Conservation (phyloP, 2,113 vertebrate species). For the Psilopsiagon aymara region DNA sequence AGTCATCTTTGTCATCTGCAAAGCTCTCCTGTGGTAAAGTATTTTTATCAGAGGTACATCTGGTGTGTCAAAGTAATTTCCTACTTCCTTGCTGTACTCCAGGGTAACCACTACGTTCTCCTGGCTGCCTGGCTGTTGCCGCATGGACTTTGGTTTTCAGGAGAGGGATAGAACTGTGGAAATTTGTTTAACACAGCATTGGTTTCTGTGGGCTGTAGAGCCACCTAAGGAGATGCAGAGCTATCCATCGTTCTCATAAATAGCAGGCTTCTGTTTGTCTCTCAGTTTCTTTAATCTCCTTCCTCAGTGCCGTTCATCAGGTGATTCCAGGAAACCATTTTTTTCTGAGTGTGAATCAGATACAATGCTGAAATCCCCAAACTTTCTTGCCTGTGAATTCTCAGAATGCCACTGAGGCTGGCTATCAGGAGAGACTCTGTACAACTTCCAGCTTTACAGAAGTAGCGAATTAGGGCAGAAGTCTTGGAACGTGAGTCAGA, state of each 20-base stretch:
- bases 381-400: neutral
- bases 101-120: neutral
- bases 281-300: neutral
- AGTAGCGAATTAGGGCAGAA: constrained; percentile 23
- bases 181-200: neutral
- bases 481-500: constrained; percentile 11
- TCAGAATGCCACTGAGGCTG: neutral
- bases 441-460: neutral
- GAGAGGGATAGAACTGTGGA: neutral
- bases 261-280: neutral
- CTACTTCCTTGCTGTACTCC: neutral
- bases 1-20: neutral
- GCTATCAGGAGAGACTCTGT: neutral
- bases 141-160: neutral
- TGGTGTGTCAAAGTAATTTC: neutral
- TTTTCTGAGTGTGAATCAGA: neutral
- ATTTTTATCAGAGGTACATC: neutral
- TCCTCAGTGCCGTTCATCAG: neutral
- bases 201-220: neutral
- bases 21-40: neutral
- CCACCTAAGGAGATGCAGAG: neutral
- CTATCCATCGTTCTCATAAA: neutral
- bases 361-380: neutral
- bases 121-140: neutral
- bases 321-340: constrained; percentile 6